Evolutionary conservation across 2,797 vertebrate genomes (phyloP).

Genomic region (Crenuchus spilurus): DNA sequence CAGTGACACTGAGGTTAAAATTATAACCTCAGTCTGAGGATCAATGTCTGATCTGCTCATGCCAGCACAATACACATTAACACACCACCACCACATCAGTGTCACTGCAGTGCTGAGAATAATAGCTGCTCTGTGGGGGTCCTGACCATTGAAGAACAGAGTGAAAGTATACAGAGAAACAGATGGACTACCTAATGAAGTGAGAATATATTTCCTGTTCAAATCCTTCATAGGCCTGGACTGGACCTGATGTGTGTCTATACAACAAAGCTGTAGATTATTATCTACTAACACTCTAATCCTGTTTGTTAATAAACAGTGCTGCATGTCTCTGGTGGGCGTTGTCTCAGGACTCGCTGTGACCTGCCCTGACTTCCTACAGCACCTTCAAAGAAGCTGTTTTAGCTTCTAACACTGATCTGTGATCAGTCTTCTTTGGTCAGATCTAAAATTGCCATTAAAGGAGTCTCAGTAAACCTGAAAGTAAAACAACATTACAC

Average conservation of each 20-base stretch:
- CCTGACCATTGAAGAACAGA: too few species aligned
- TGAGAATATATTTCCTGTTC: not conserved
- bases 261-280: not conserved
- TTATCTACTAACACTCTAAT: constrained; percentile 3
- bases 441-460: not conserved
- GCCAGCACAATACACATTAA: too few species aligned
- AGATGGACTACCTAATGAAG: constrained; percentile 1
- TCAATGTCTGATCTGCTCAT: too few species aligned
- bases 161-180: not conserved
- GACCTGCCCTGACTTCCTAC: constrained; percentile 12
- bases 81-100: too few species aligned
- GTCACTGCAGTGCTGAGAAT: too few species aligned
- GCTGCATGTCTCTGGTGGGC: not conserved
- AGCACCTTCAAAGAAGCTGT: not conserved
- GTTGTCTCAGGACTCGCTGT: not conserved
- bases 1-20: too few species aligned
- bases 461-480: not conserved
- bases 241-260: not conserved
- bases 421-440: not conserved
- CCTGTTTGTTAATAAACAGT: not conserved
- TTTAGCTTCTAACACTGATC: not conserved
- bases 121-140: too few species aligned
- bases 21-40: too few species aligned
- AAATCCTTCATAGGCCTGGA: not conserved
- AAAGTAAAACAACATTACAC: not conserved